Evolutionary conservation across 2,888 invertebrate species (phyloP), one percentile per base, ranked within the genome.

Genomic region (Tetragonula carbonaria): DNA sequence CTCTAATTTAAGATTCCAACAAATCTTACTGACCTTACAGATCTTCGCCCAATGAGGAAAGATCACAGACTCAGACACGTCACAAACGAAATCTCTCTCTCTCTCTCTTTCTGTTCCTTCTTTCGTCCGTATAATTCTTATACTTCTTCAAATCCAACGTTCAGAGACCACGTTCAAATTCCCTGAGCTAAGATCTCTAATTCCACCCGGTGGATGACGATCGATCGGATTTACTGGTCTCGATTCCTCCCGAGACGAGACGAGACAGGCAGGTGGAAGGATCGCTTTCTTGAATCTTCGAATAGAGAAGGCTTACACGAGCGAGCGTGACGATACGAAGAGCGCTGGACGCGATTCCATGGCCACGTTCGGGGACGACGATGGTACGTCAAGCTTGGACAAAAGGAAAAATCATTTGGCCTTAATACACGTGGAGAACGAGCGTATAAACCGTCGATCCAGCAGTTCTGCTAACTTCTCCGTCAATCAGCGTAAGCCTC

Each of bases 401-500:
- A 75, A 83, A 79, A 78, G 33, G 66, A 84, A 72, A 80, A 86
- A 83, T 87, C 82, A 83, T 80, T 18, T 75, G 74, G 75, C 82
- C 80, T 67, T 91, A 90, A 91, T 90, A 83, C 87, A 87, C 77
- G 86, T 45, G 82, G 87, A 87, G 57, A n/a, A 90, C 85, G 90
- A 74, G 66, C 86, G 67, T 89, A 90, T 91, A 88, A 89, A 91
- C 80, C 86, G 91, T 86, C 89, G 87, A 83, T 91, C 91, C 84
- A 86, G 72, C 82, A 85, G 83, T 87, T 80, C 79, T 77, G 82
- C 78, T 88, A 86, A 85, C 90, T 83, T 90, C 79, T 66, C 88
- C 87, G 91, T 91, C 91, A 89, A 90, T 92, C 92, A 90, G 83
- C 45, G 79, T 92, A 92, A 92, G 90, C 91, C 85, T 89, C 92